Evolutionary conservation across 2,888 invertebrate genomes (phyloP), one percentile per base, ranked within the genome.

Genomic region (Scaeva pyrastri): DNA sequence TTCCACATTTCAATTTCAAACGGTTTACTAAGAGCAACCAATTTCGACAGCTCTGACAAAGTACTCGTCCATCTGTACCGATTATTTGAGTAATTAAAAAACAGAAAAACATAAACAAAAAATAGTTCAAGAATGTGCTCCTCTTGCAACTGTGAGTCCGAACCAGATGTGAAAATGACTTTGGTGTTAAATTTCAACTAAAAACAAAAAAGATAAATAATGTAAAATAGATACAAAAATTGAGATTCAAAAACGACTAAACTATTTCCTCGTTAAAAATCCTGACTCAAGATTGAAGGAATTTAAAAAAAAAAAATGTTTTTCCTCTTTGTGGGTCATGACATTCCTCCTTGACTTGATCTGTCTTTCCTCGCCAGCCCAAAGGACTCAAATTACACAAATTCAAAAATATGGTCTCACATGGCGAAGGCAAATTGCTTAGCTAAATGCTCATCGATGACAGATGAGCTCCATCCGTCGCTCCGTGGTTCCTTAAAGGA

Each of bases 301-400:
- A 77, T 77, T 60, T n/a, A 19, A 48, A 68, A 76, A 60, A 76
- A 19, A 48, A 68, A 76, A 76, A 76, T 23, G 6, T 16, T 23
- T 7, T 26, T 62, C 64, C 10, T 39, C 70, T 43, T 41, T 70
- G 52, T 52, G 39, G 60, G 60, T 62, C 50, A 73, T 52, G n/a
- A n/a, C 12, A 43, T 62, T 52, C 16, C n/a, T 50, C 21, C 11
- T 36, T 23, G 45, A 45, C 66, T 66, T 41, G 12, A 62, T 31
- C 41, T 16, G 21, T 21, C 23, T 31, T 58, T 64, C 79, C 79
- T 76, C 48, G 16, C 72, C 60, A 41, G 77, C 73, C 73, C 68
- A 45, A 84, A 76, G 80, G 79, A 76, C 23, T 85, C 79, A 60
- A 71, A 60, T 85, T 85, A 76, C 84, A 56, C 14, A 79, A 41